Evolutionary conservation across 2,797 vertebrate genomes (phyloP), one percentile per base, ranked within the genome.

Genomic region (Gymnodraco acuticeps): DNA sequence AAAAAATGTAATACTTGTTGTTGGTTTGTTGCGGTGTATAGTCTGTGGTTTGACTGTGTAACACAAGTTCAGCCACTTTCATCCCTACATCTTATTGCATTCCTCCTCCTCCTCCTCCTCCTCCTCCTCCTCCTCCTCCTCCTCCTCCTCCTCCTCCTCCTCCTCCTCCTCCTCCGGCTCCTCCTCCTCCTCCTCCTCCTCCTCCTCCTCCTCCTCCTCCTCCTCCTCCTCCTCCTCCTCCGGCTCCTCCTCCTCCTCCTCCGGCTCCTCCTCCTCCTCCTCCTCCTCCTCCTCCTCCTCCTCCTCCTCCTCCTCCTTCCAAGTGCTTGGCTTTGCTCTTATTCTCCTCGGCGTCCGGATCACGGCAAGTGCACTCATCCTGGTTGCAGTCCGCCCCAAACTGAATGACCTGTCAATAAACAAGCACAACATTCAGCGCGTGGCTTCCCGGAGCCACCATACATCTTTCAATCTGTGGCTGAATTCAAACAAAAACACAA

Each of bases 361-460:
- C 98, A 0, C 96, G 96, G 90, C 98, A 99, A 9, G 96, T 96
- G 92, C 98, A 99, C 78, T 99, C 98, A 0, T 99, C 98, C 82
- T 95, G 94, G 82, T 97, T 95, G 61, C 98, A 99, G 90, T 98
- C 97, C 0, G 95, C 96, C 78, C 97, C 97, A 73, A 99, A 99
- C 10, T 96, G 96, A 88, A 99, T 96, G 85, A 99, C 98, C 97
- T 99, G 89, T 87, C 64, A 61, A 77, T 53, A 82, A 89, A 90
- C 70, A 89, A 84, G 70, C 72, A 83, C 76, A 82, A 53, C 43
- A 52, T 78, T 84, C 19, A 86, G 64, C 0, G 0, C 43, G 50
- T 6, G 4, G 51, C 66, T 69, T 75, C 33, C 64, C 68, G 59
- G 23, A 77, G 53, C 27, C 33, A 3, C 48, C 5, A 12, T 23